A percentile compares a stretch with the other conserved stretches of the same genome.
Conservation (phyloP, 2,797 vertebrate genomes). For the Hippoglossus hippoglossus region DNA sequence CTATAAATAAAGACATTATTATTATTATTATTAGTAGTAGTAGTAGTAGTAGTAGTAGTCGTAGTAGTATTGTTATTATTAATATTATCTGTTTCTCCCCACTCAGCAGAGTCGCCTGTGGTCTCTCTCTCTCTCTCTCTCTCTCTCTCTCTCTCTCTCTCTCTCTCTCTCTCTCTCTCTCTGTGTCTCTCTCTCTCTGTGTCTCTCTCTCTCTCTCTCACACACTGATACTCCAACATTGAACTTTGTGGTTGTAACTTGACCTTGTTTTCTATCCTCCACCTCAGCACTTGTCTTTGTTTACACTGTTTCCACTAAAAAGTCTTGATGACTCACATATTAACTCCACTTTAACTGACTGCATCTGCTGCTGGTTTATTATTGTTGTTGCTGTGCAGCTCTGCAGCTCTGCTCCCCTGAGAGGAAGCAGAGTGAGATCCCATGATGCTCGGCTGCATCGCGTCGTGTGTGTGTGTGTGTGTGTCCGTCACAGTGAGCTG, state of each 20-base stretch:
- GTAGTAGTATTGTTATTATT: too few species aligned
- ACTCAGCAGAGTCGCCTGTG: background rate
- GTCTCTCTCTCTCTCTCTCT: background rate
- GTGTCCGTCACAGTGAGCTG: conserved; percentile 20
- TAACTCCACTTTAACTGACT: conserved; percentile 26
- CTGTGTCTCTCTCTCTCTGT: background rate
- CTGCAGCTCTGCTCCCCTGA: conserved; percentile 37
- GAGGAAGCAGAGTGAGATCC: conserved; percentile 44
- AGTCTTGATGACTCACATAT: conserved; percentile 48
- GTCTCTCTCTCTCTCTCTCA: too few species aligned
- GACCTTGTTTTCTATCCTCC: conserved; percentile 40
- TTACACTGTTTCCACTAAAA: conserved; percentile 16
- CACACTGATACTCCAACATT: background rate
- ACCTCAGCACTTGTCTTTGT: conserved; percentile 33
- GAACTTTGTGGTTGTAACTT: conserved; percentile 13
- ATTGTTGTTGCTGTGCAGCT: conserved; percentile 15
- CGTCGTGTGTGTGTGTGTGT: too few species aligned
- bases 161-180: background rate
- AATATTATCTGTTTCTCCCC: too few species aligned
- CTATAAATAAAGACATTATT: too few species aligned
- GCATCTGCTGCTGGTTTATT: conserved; percentile 1
- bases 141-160: background rate
- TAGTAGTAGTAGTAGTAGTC: too few species aligned
- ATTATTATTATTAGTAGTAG: too few species aligned
- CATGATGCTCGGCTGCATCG: conserved; percentile 23